phyloP scores from a whole-genome alignment of 2,888 invertebrate genomes.

The Acrobasis repandana region DNA sequence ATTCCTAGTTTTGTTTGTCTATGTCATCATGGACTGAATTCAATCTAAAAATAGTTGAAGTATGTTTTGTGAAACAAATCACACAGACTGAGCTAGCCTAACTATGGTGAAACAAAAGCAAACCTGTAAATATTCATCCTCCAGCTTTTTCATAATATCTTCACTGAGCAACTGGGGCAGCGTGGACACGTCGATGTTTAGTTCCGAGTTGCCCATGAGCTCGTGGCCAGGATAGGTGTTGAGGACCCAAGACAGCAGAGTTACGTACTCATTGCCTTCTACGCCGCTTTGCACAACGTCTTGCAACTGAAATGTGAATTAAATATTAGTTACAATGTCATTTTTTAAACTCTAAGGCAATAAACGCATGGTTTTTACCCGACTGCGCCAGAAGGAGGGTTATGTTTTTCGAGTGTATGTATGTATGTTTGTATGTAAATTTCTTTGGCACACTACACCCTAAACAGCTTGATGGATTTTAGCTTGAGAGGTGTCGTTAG shows the following conservation, averaged over 20 bases:
- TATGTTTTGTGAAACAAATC: not conserved
- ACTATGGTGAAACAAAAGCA: conserved; percentile 4
- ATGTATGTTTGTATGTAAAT: too few species aligned
- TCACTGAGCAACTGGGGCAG: conserved; percentile 90
- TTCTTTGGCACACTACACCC: too few species aligned
- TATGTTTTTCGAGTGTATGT: too few species aligned
- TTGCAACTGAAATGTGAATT: conserved; percentile 85
- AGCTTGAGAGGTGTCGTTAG: too few species aligned
- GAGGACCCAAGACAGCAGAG: conserved; percentile 95
- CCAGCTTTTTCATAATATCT: conserved; percentile 88
- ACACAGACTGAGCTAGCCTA: too few species aligned
- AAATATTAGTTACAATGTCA: not conserved
- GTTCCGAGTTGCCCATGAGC: conserved; percentile 93
- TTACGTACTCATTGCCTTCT: conserved; percentile 98
- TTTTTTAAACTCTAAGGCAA: too few species aligned
- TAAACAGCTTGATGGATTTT: too few species aligned
- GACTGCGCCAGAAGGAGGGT: too few species aligned
- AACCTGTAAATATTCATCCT: conserved; percentile 91
- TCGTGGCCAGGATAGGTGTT: conserved; percentile 95
- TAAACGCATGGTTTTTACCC: too few species aligned
- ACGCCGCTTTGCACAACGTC: conserved; percentile 94
- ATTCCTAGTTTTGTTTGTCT: too few species aligned
- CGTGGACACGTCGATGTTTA: conserved; percentile 87
- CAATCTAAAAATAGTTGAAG: not conserved
- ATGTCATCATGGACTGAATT: too few species aligned